Percentiles rank a stretch among this genome's conserved stretches.
phyloP scores from a whole-genome alignment of 2,888 invertebrate species.

The Quadroppia sp. region DNA sequence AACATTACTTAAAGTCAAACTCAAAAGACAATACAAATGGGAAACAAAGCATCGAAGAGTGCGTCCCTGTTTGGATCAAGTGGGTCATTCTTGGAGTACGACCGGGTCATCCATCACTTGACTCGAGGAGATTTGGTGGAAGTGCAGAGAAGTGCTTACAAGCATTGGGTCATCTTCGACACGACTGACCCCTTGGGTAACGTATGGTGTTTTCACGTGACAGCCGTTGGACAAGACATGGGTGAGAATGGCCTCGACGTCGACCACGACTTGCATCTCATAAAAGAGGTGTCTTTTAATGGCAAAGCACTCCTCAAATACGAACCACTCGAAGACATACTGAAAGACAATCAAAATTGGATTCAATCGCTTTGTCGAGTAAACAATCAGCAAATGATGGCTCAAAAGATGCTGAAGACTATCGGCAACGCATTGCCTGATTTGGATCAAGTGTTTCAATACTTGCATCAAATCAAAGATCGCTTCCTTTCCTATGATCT shows the following conservation, averaged over 20 bases:
- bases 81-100: not conserved
- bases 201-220: constrained; percentile 47
- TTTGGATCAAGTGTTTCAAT: constrained; percentile 47
- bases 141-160: constrained; percentile 49
- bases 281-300: constrained; percentile 46
- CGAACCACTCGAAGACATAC: constrained; percentile 47
- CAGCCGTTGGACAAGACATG: constrained; percentile 48
- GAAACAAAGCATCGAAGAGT: too few species aligned
- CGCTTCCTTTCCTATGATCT: constrained; percentile 48
- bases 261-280: too few species aligned
- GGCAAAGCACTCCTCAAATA: constrained; percentile 46
- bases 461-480: constrained; percentile 47
- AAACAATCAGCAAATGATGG: constrained; percentile 50
- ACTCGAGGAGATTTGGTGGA: constrained; percentile 49
- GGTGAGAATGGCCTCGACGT: constrained; percentile 47
- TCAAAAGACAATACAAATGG: too few species aligned
- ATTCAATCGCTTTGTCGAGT: constrained; percentile 44
- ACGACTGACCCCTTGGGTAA: not conserved
- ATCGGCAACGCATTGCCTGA: constrained; percentile 43
- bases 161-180: constrained; percentile 50
- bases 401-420: constrained; percentile 48
- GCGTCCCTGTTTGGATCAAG: not conserved
- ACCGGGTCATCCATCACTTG: not conserved
- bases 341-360: constrained; percentile 47
- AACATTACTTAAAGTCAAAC: too few species aligned